These are phyloP conservation scores for Salminus brasiliensis DNA, from an alignment of 2,113 vertebrate species.

Conservation along the genomic window DNA sequence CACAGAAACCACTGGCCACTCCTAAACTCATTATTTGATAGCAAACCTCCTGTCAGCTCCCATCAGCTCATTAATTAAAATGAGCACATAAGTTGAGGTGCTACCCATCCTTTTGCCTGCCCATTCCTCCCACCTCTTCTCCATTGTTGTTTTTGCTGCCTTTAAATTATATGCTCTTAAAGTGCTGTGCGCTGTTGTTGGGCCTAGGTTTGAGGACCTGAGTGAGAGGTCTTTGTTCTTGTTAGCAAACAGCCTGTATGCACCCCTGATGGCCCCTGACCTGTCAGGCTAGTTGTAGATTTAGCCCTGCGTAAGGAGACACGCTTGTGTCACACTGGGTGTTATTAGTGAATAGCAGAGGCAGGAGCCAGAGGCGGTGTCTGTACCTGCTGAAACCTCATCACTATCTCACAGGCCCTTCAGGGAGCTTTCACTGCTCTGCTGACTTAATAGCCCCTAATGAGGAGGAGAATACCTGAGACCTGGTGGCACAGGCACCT, in stretches of 20 bases:
- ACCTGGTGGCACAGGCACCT: conserved; percentile 4
- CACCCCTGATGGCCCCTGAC: conserved; percentile 33
- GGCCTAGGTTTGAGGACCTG: neutral
- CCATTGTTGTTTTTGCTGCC: no score
- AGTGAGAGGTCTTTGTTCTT: conserved; percentile 41
- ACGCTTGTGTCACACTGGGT: conserved; percentile 21
- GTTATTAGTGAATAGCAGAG: conserved; percentile 40
- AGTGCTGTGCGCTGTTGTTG: neutral
- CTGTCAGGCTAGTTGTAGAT: conserved; percentile 32
- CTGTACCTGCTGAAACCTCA: conserved; percentile 47
- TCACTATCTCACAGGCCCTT: conserved; percentile 48
- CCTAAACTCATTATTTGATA: conserved; percentile 80
- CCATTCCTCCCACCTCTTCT: no score
- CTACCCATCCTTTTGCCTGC: neutral
- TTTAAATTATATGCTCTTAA: conserved; percentile 9
- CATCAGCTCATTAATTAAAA: conserved; percentile 54
- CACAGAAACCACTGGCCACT: conserved; percentile 72
- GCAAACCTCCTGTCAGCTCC: conserved; percentile 71
- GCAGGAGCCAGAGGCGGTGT: conserved; percentile 28
- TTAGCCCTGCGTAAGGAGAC: conserved; percentile 29
- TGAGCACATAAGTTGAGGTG: neutral
- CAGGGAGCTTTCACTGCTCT: conserved; percentile 54
- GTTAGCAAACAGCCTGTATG: conserved; percentile 42
- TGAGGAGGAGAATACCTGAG: conserved; percentile 33
- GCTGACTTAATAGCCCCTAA: conserved; percentile 51